Percentiles rank a stretch among this genome's conserved stretches.
phyloP scores from a whole-genome alignment of 2,797 vertebrate species.

The Chaetodon trifasciatus region DNA sequence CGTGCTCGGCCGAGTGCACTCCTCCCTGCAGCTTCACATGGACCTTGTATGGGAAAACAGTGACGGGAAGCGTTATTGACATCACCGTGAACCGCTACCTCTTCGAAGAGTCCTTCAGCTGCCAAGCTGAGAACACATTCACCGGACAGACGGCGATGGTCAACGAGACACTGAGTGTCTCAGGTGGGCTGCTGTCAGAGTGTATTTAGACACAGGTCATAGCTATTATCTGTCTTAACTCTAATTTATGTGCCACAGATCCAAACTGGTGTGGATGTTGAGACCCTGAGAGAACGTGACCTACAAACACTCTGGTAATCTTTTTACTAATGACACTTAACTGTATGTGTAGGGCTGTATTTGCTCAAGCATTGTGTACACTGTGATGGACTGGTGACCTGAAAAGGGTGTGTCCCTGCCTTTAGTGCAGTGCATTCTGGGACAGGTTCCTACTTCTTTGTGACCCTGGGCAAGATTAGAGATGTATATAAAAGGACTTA shows the following conservation, averaged over 20 bases:
- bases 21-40: slow-evolving; percentile 58
- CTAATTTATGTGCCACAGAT: slow-evolving; percentile 18
- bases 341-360: neutral
- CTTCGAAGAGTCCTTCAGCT: slow-evolving; percentile 42
- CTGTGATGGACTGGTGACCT: neutral
- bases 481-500: neutral
- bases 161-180: slow-evolving; percentile 42
- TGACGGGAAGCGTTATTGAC: slow-evolving; percentile 27
- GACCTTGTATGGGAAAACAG: slow-evolving; percentile 27
- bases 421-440: slow-evolving; percentile 29
- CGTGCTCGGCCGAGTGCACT: slow-evolving; percentile 45
- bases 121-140: slow-evolving; percentile 43
- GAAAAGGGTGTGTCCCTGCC: neutral
- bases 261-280: slow-evolving; percentile 64
- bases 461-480: slow-evolving; percentile 18
- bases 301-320: neutral
- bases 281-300: slow-evolving; percentile 11
- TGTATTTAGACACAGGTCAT: neutral
- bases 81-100: slow-evolving; percentile 33
- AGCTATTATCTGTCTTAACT: neutral
- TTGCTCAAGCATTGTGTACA: slow-evolving; percentile 14
- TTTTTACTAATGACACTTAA: neutral
- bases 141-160: neutral
- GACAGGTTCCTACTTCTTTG: slow-evolving; percentile 22
- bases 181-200: slow-evolving; percentile 20